Base-by-base conservation (phyloP, 1,140 invertebrate species). In the Leptoteleia sp. region DNA sequence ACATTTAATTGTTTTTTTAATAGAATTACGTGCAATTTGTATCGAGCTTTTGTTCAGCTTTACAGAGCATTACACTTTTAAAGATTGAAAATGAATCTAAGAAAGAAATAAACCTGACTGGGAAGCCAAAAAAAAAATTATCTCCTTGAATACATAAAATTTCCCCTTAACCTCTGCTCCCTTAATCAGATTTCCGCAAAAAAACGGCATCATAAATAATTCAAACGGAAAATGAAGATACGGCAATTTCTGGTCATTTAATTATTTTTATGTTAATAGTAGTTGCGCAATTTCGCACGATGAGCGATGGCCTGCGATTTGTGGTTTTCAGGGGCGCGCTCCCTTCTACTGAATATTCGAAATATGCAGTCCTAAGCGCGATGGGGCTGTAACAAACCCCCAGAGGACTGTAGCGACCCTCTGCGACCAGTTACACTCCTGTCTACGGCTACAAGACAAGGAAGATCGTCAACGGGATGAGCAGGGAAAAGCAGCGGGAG, bases 231-330 rank as follows among this genome's bases (percentile, higher is more conserved):
- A 47, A 42, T 27, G 57, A 52, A 40, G 62, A 54, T 25, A 40
- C 47, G 55, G 71, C 43, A 48, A 72, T 68, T 68, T 62, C 52
- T 68, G 71, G 47, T 48, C 76, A 78, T 82, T 84, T 84, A 85
- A 85, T 85, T 85, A 85, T 84, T 83, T 85, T 85, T 85, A 85
- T 84, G 82, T 81, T 81, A 81, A 83, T 85, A 61, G 33, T 48
- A 35, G 31, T 35, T 25, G 42, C 33, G 82, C 54, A 80, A 83
- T 82, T 82, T 71, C 79, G 54, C 47, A 45, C 82, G 77, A 81
- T 72, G 81, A 82, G 65, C 70, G 70, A 81, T 76, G 70, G 57
- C 22, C 25, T 62, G 62, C 77, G 67, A 80, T 81, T 79, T 71
- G 67, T 48, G 59, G 77, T 70, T 73, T 70, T 43, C 31, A 43